Percentiles rank a stretch among this genome's conserved stretches.
Evolutionary conservation across 1,140 invertebrate genomes (phyloP).

Genomic region (Trachymyrmex septentrionalis): DNA sequence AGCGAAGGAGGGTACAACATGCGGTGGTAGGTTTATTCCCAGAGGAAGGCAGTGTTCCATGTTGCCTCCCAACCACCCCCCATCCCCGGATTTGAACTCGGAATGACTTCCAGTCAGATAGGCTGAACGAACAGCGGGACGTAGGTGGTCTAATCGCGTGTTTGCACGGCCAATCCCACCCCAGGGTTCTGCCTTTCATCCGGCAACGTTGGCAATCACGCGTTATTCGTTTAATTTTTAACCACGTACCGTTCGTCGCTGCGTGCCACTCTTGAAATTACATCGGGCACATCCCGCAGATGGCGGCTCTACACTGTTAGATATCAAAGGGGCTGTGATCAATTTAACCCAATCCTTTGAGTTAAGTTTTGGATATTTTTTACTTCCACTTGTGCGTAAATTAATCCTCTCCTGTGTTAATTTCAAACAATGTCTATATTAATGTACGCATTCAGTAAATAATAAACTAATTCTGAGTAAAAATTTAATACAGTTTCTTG

Average conservation of each 20-base stretch:
- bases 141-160: constrained; percentile 63
- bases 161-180: constrained; percentile 59
- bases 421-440: no score
- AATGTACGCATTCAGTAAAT: no score
- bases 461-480: no score
- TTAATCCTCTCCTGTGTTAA: no score
- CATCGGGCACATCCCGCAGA: constrained; percentile 16
- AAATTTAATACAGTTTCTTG: no score
- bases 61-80: no score
- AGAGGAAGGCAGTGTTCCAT: constrained; percentile 37
- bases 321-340: no score
- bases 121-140: constrained; percentile 3
- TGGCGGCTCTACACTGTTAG: constrained; percentile 16
- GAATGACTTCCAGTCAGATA: constrained; percentile 63
- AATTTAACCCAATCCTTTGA: no score
- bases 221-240: constrained; percentile 71
- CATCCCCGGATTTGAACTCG: constrained; percentile 25
- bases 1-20: not conserved
- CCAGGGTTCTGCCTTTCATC: not conserved
- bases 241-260: constrained; percentile 44
- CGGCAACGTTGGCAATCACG: constrained; percentile 61
- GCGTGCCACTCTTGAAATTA: constrained; percentile 67
- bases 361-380: no score
- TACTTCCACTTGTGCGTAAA: no score
- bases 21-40: constrained; percentile 26